Evolutionary conservation across 2,113 vertebrate species (phyloP).

Genomic region (Raja brachyura): DNA sequence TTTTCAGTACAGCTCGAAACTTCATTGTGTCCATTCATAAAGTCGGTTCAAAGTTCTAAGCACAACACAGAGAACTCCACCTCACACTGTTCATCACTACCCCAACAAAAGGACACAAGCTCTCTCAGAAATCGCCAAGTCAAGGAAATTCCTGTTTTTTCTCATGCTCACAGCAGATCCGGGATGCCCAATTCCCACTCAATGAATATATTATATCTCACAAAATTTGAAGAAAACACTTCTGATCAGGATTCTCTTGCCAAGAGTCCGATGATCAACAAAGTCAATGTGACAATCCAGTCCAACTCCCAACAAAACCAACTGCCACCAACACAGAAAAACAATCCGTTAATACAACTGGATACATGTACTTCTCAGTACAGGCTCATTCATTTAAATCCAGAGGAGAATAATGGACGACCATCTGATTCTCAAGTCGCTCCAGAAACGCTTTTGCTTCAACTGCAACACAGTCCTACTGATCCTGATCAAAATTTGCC

Average conservation of each 20-base stretch:
- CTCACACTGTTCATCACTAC: neutral
- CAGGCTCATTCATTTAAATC: slow-evolving; percentile 38
- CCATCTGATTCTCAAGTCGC: neutral
- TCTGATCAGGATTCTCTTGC: neutral
- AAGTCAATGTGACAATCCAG: neutral
- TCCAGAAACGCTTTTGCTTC: neutral
- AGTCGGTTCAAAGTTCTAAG: neutral
- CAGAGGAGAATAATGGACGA: slow-evolving; percentile 27
- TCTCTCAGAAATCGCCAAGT: neutral
- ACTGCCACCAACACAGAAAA: slow-evolving; percentile 57
- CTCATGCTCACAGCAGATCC: neutral
- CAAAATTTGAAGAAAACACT: neutral
- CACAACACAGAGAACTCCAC: neutral
- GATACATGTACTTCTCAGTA: slow-evolving; percentile 48
- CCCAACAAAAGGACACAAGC: neutral
- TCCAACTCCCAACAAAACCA: slow-evolving; percentile 14
- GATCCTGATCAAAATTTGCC: neutral
- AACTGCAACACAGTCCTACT: neutral
- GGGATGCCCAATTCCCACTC: neutral
- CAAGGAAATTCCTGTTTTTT: neutral
- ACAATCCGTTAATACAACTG: slow-evolving; percentile 50
- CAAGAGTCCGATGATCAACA: neutral
- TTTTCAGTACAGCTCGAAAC: neutral
- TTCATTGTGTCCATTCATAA: neutral
- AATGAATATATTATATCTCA: too few relatives aligned